phyloP scores from a whole-genome alignment of 2,888 invertebrate species.

The Dynastes grantii region DNA sequence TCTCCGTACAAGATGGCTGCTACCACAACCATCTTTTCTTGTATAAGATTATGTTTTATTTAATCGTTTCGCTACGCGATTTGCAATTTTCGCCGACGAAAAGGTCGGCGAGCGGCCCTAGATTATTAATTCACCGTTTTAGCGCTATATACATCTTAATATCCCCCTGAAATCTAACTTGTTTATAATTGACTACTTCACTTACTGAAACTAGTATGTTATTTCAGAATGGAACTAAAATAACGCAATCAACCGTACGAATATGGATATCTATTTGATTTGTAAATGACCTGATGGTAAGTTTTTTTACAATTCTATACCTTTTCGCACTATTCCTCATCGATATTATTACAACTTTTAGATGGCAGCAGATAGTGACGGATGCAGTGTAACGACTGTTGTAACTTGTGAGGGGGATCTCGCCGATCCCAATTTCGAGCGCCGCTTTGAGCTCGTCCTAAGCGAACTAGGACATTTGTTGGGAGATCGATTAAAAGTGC shows the following conservation, averaged over 20 bases:
- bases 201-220: slow-evolving; percentile 48
- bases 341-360: slow-evolving; percentile 56
- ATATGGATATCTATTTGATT: slow-evolving; percentile 46
- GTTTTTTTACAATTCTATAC: slow-evolving; percentile 7
- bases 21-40: slow-evolving; percentile 56
- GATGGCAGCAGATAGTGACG: slow-evolving; percentile 92
- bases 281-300: slow-evolving; percentile 52
- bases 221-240: slow-evolving; percentile 51
- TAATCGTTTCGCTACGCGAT: slow-evolving; percentile 46
- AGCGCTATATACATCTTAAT: neutral
- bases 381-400: slow-evolving; percentile 85
- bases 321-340: neutral
- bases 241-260: slow-evolving; percentile 45
- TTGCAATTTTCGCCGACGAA: slow-evolving; percentile 34
- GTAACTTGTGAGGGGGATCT: slow-evolving; percentile 95
- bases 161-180: slow-evolving; percentile 36
- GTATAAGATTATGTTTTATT: slow-evolving; percentile 53
- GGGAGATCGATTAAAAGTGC: slow-evolving; percentile 74
- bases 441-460: slow-evolving; percentile 84
- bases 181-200: slow-evolving; percentile 53
- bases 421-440: slow-evolving; percentile 89
- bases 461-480: slow-evolving; percentile 85
- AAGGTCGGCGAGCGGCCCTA: slow-evolving; percentile 11
- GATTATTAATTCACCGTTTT: slow-evolving; percentile 19
- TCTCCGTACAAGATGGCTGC: slow-evolving; percentile 71